Evolutionary conservation across 1,140 invertebrate genomes (phyloP).

Genomic region (Listronotus oregonensis): DNA sequence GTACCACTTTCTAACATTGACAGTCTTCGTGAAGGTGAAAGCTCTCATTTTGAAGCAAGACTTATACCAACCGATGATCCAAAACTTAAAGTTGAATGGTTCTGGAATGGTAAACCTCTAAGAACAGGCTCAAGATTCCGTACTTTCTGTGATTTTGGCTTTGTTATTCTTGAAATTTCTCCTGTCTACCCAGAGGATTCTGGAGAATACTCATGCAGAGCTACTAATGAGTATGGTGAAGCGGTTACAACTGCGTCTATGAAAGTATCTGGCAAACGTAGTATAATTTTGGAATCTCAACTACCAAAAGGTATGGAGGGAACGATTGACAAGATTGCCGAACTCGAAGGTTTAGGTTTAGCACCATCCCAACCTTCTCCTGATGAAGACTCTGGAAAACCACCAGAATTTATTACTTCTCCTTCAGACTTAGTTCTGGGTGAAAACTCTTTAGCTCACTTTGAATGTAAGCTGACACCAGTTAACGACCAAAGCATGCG

Average conservation of each 20-base stretch:
- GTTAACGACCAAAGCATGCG: constrained; percentile 90
- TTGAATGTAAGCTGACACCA: constrained; percentile 89
- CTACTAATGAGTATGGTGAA: constrained; percentile 88
- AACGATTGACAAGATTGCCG: constrained; percentile 91
- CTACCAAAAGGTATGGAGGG: constrained; percentile 90
- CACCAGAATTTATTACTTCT: constrained; percentile 90
- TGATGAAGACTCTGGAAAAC: constrained; percentile 85
- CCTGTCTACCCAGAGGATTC: constrained; percentile 94
- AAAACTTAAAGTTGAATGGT: constrained; percentile 94
- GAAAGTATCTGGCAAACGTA: constrained; percentile 89
- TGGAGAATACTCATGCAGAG: constrained; percentile 91
- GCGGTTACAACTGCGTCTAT: constrained; percentile 90
- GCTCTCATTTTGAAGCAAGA: constrained; percentile 92
- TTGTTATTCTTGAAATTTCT: constrained; percentile 91
- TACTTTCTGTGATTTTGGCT: constrained; percentile 94
- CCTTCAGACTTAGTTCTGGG: constrained; percentile 81
- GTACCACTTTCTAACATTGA: constrained; percentile 87
- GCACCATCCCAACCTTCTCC: constrained; percentile 63
- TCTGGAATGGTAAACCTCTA: constrained; percentile 90
- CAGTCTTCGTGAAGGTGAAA: constrained; percentile 86
- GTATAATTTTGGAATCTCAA: constrained; percentile 90
- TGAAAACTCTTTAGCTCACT: constrained; percentile 90
- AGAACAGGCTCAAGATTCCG: constrained; percentile 88
- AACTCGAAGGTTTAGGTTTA: constrained; percentile 84
- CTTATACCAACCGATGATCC: constrained; percentile 93